Base-by-base conservation (phyloP, 1,140 invertebrate species). In the Diabrotica virgifera region DNA sequence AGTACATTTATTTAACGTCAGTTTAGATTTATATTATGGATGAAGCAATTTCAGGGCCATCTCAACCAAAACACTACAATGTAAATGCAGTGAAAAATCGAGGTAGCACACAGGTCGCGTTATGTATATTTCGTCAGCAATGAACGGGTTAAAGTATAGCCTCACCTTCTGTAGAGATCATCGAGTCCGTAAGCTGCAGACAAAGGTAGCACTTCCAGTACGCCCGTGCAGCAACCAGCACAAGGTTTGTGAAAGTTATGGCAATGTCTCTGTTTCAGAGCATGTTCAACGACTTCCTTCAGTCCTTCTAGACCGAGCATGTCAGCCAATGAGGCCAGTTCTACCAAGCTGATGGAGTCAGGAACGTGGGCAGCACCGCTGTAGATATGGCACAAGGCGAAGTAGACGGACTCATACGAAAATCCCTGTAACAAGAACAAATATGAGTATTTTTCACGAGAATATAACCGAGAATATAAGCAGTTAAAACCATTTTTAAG, bases 331-430 rank as follows among this genome's bases (percentile, higher is more conserved):
- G 91, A 90, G 0, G 93, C 90, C 60, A 96, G 78, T 78, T 96
- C 93, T 54, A 92, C 87, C 36, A 97, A 86, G 76, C 90, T 90
- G 63, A 95, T 90, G 2, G 88, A 86, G 70, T 94, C 90, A 0
- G 92, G 91, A 67, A 94, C 87, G 69, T 91, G 89, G 52, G 90
- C 90, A 12, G 91, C 88, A 5, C 94, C 94, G 68, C 93, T 94
- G 72, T 97, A 97, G 56, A 97, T 93, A 78, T 96, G 94, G 70
- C 93, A 93, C 55, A 97, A 77, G 0, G 92, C 90, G 81, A 96
- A 95, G 78, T 95, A 90, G 0, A 95, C 90, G 0, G 89, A 88
- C 62, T 88, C 87, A 66, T 91, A 93, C 3, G 90, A 92, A 77
- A 86, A 95, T 83, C 92, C 91, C 80, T 93, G 89, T 60, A 95